Percentiles rank a stretch among this genome's conserved stretches.
These are phyloP conservation scores for Drosophila funebris DNA, from an alignment of 1,140 invertebrate genomes.

Conservation along the genomic window DNA sequence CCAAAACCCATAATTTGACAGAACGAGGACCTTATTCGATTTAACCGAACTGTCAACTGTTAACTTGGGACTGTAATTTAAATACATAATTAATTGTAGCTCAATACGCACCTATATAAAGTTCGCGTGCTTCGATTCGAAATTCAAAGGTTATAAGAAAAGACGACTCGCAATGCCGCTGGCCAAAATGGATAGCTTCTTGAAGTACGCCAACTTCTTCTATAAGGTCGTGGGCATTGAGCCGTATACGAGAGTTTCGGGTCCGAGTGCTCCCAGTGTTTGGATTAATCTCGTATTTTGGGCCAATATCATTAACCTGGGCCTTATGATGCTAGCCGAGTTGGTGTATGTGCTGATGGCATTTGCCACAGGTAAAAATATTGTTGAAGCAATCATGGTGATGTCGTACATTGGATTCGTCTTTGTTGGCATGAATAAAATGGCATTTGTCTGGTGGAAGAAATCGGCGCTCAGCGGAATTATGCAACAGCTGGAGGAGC, in stretches of 20 bases:
- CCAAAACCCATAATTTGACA: slow-evolving; percentile 45
- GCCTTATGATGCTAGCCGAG: slow-evolving; percentile 28
- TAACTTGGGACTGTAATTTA: slow-evolving; percentile 49
- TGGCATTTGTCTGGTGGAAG: slow-evolving; percentile 63
- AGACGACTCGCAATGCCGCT: background rate
- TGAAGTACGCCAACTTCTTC: slow-evolving; percentile 67
- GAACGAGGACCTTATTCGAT: slow-evolving; percentile 4
- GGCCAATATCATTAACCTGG: slow-evolving; percentile 54
- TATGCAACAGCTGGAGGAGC: slow-evolving; percentile 46
- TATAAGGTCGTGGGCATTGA: slow-evolving; percentile 59
- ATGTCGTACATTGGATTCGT: slow-evolving; percentile 76
- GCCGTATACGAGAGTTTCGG: slow-evolving; percentile 34
- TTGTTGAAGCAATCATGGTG: slow-evolving; percentile 59
- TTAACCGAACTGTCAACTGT: slow-evolving; percentile 25
- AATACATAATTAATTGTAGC: slow-evolving; percentile 47
- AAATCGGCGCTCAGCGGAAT: slow-evolving; percentile 47
- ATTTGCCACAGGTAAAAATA: slow-evolving; percentile 29
- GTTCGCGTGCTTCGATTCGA: background rate
- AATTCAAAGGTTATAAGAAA: background rate
- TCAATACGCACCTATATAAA: slow-evolving; percentile 23
- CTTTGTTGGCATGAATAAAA: slow-evolving; percentile 60
- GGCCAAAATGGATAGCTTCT: slow-evolving; percentile 49
- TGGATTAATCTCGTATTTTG: slow-evolving; percentile 49
- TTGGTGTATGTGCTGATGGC: slow-evolving; percentile 48
- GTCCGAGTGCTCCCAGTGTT: background rate